Evolutionary conservation across 1,140 invertebrate species (phyloP).

Genomic region (Sarcophaga peregrina): DNA sequence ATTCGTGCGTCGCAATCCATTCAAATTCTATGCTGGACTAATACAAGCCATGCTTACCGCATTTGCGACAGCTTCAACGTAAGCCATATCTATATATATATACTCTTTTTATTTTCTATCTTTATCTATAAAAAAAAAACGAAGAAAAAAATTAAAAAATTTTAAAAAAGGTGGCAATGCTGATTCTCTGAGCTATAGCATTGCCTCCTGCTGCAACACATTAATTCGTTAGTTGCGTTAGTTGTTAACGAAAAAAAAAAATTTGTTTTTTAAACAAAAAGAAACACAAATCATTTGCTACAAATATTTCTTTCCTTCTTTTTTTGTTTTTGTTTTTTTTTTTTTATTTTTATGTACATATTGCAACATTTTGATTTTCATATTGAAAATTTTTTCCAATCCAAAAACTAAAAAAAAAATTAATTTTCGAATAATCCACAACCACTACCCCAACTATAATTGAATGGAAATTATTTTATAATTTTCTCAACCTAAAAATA

Average conservation of each 20-base stretch:
- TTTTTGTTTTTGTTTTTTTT: slow-evolving; percentile 49
- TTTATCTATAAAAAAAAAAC: slow-evolving; percentile 44
- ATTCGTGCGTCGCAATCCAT: slow-evolving; percentile 87
- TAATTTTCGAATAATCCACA: slow-evolving; percentile 48
- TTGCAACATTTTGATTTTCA: slow-evolving; percentile 49
- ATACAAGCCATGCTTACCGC: slow-evolving; percentile 89
- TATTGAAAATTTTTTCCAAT: slow-evolving; percentile 48
- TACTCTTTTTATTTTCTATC: slow-evolving; percentile 44
- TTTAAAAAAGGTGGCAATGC: background rate
- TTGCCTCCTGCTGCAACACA: background rate
- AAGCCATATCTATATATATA: slow-evolving; percentile 65
- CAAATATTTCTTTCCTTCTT: slow-evolving; percentile 61
- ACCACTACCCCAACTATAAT: slow-evolving; percentile 43
- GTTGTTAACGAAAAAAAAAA: background rate
- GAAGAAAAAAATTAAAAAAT: background rate
- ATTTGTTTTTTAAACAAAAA: background rate
- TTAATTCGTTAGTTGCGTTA: background rate
- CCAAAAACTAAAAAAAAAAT: slow-evolving; percentile 47
- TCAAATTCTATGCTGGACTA: slow-evolving; percentile 85
- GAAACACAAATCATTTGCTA: slow-evolving; percentile 46
- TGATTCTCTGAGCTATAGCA: background rate
- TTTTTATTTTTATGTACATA: background rate
- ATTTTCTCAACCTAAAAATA: slow-evolving; percentile 44
- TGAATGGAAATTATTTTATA: slow-evolving; percentile 31
- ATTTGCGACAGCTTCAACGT: slow-evolving; percentile 94